A percentile compares a stretch with the other conserved stretches of the same genome.
Evolutionary conservation across 1,140 invertebrate genomes (phyloP).

Genomic region (Tribolium madens): DNA sequence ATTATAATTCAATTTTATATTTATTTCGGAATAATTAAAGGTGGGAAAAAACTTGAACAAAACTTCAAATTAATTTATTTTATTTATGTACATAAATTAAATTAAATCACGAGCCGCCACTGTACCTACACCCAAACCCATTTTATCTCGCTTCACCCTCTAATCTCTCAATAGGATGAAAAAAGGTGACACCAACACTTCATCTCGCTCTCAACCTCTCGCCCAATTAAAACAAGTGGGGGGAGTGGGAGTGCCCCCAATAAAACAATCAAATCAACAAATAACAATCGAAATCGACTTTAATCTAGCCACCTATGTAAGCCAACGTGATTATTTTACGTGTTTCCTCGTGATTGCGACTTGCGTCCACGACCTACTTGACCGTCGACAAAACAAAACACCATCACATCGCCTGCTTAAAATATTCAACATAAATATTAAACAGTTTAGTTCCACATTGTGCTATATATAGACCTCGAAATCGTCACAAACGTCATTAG

Average conservation of each 20-base stretch:
- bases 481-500: constrained; percentile 8
- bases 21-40: too few species aligned
- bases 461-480: constrained; percentile 40
- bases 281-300: background rate
- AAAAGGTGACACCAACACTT: background rate
- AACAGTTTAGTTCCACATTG: constrained; percentile 45
- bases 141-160: background rate
- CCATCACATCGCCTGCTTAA: constrained; percentile 19
- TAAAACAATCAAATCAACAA: constrained; percentile 4
- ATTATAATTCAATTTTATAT: too few species aligned
- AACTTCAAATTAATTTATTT: too few species aligned
- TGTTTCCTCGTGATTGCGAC: background rate
- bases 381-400: constrained; percentile 6
- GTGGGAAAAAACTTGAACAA: too few species aligned
- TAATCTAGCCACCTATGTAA: too few species aligned
- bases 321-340: background rate
- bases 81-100: too few species aligned
- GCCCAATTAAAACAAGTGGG: background rate
- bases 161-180: background rate
- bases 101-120: background rate
- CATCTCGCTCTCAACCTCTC: background rate
- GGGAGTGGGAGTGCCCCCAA: constrained; percentile 9
- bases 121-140: background rate
- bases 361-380: constrained; percentile 16
- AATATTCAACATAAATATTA: constrained; percentile 53